phyloP scores from a whole-genome alignment of 2,113 vertebrate genomes.

The Pungitius pungitius region DNA sequence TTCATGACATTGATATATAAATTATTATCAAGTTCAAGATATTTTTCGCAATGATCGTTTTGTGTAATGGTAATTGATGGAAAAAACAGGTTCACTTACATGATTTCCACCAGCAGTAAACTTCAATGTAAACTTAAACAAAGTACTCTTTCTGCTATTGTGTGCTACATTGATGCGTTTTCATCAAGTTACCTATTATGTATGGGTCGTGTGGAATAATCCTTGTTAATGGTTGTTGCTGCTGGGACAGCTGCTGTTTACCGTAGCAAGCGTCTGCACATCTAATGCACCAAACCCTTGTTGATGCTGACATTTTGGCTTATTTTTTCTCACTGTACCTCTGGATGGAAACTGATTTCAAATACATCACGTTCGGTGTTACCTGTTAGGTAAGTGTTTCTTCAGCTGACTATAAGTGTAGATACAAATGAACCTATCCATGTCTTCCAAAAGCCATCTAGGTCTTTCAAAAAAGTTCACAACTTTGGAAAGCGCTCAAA shows the following conservation, averaged over 20 bases:
- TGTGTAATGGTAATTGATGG: neutral
- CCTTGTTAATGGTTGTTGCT: conserved; percentile 34
- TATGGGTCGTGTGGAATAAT: conserved; percentile 10
- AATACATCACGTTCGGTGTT: neutral
- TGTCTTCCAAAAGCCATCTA: conserved; percentile 84
- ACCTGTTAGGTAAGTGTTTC: too few relatives aligned
- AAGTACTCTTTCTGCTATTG: neutral
- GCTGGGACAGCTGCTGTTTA: conserved; percentile 4
- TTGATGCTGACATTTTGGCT: neutral
- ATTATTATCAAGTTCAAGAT: neutral
- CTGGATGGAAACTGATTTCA: neutral
- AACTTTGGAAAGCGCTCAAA: conserved; percentile 98
- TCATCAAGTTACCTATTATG: conserved; percentile 3
- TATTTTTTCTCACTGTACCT: neutral
- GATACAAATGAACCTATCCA: neutral
- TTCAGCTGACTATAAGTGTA: too few relatives aligned
- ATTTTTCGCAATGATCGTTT: neutral
- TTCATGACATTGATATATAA: neutral
- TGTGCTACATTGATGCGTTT: neutral
- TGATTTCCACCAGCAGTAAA: neutral
- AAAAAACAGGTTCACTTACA: neutral
- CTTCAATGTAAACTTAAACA: neutral
- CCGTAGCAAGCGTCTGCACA: neutral
- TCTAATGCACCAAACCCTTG: neutral
- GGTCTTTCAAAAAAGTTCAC: conserved; percentile 94